Evolutionary conservation across 1,140 invertebrate genomes (phyloP).

Genomic region (Drosophila simulans): DNA sequence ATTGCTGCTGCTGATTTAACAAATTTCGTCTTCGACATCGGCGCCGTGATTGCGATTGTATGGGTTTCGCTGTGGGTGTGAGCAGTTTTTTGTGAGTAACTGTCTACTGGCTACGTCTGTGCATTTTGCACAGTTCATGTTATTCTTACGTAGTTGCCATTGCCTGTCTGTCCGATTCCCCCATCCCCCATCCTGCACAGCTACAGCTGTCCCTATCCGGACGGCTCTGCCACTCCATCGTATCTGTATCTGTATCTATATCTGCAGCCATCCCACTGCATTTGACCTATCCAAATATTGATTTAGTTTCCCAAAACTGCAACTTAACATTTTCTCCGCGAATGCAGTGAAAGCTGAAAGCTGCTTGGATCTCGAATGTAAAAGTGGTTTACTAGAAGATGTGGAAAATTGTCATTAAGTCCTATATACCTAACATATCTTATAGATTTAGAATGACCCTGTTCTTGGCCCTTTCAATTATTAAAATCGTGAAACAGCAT

Average conservation of each 20-base stretch:
- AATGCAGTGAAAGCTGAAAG: slow-evolving; percentile 60
- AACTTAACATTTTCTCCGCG: slow-evolving; percentile 38
- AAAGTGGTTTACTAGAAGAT: not conserved
- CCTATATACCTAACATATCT: not conserved
- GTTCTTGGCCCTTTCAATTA: too few relatives aligned
- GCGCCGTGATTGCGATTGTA: slow-evolving; percentile 56
- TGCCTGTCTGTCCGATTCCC: slow-evolving; percentile 62
- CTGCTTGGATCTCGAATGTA: not conserved
- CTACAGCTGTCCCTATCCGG: slow-evolving; percentile 22
- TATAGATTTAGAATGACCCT: not conserved
- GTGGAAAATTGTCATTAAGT: not conserved
- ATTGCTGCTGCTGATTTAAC: slow-evolving; percentile 72
- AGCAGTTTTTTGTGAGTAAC: slow-evolving; percentile 44
- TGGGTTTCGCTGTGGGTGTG: slow-evolving; percentile 36
- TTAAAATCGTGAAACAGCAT: too few relatives aligned
- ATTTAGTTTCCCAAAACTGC: slow-evolving; percentile 65
- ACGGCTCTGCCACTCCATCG: slow-evolving; percentile 17
- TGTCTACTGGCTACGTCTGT: slow-evolving; percentile 46
- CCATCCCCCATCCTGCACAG: slow-evolving; percentile 13
- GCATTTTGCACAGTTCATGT: slow-evolving; percentile 73
- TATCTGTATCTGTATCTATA: slow-evolving; percentile 41
- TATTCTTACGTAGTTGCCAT: slow-evolving; percentile 76
- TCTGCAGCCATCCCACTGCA: slow-evolving; percentile 43
- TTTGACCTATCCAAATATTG: slow-evolving; percentile 78
- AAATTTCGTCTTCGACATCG: slow-evolving; percentile 72